These are phyloP conservation scores for Puntigrus tetrazona DNA, from an alignment of 2,113 vertebrate genomes.

Conservation along the genomic window DNA sequence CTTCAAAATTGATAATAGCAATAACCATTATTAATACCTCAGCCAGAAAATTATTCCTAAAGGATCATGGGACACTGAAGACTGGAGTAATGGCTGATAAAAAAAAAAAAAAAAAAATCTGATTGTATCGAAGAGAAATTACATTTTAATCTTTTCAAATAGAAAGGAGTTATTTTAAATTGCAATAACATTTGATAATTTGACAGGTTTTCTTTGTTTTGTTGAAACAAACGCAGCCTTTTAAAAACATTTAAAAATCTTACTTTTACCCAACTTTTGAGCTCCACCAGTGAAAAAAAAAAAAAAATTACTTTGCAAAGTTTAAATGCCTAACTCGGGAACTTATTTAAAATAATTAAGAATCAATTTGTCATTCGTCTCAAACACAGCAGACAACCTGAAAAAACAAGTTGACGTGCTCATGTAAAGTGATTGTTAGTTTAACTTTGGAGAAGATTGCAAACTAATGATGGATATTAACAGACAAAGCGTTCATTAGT, in stretches of 20 bases:
- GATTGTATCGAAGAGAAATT: too few species aligned
- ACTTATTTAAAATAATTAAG: background rate
- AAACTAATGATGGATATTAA: background rate
- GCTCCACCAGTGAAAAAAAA: too few species aligned
- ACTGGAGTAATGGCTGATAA: too few species aligned
- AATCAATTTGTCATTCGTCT: background rate
- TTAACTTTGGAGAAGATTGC: conserved; percentile 3
- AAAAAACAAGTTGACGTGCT: background rate
- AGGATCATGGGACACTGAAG: background rate
- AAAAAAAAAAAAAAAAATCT: too few species aligned
- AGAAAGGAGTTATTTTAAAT: background rate
- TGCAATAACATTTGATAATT: background rate
- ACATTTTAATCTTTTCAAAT: too few species aligned
- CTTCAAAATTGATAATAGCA: background rate
- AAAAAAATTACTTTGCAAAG: too few species aligned
- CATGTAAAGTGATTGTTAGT: background rate
- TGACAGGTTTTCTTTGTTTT: background rate
- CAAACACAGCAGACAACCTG: background rate
- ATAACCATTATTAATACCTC: background rate
- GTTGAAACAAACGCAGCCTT: background rate
- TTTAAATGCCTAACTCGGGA: conserved; percentile 3
- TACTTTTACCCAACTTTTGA: background rate
- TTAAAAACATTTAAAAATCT: background rate
- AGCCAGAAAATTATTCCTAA: background rate
- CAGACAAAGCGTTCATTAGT: conserved; percentile 20